These are phyloP conservation scores for Microctonus hyperodae DNA, from an alignment of 2,888 invertebrate species.

Conservation along the genomic window DNA sequence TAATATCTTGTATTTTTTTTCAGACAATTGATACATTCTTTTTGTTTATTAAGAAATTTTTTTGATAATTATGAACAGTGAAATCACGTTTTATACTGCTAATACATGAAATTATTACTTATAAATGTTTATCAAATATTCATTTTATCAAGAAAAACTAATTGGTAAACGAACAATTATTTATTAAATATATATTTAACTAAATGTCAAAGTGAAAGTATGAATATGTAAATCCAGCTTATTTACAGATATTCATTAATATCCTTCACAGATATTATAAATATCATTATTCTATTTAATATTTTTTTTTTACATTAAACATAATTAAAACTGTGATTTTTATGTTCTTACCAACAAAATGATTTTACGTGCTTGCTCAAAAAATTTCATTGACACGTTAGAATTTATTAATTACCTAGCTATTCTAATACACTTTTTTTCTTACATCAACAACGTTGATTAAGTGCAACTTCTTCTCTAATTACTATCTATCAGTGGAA, in stretches of 20 bases:
- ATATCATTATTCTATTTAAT: slow-evolving; percentile 29
- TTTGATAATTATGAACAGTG: not conserved
- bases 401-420: slow-evolving; percentile 9
- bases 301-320: slow-evolving; percentile 27
- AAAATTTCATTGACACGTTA: slow-evolving; percentile 20
- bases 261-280: too few species aligned
- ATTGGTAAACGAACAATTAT: not conserved
- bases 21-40: not conserved
- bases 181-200: not conserved
- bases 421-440: not conserved
- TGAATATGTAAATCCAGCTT: slow-evolving; percentile 24
- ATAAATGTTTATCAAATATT: slow-evolving; percentile 6
- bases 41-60: slow-evolving; percentile 10
- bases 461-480: not conserved
- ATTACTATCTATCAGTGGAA: not conserved
- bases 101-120: not conserved
- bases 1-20: not conserved
- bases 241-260: slow-evolving; percentile 38
- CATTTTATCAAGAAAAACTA: not conserved
- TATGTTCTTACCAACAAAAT: slow-evolving; percentile 27
- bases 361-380: not conserved
- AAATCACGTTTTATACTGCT: not conserved
- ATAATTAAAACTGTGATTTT: slow-evolving; percentile 30
- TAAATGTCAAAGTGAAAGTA: slow-evolving; percentile 27
- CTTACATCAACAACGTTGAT: not conserved